Evolutionary conservation across 2,888 invertebrate species (phyloP).

Genomic region (Ctenicera cuprea): DNA sequence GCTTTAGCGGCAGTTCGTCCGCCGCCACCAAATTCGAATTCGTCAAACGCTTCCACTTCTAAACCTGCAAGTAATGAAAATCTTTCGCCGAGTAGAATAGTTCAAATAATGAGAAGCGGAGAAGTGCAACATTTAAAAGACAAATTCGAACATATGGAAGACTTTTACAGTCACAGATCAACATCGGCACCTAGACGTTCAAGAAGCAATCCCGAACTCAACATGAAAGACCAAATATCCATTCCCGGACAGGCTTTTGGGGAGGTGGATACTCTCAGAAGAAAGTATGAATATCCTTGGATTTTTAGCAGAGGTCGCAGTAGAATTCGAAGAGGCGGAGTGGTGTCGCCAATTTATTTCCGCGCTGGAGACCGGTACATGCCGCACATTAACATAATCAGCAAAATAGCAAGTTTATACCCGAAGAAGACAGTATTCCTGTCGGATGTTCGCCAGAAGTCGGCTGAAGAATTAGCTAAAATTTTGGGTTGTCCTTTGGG

Average conservation of each 20-base stretch:
- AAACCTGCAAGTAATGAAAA: slow-evolving; percentile 37
- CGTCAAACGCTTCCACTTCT: not conserved
- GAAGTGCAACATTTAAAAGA: slow-evolving; percentile 86
- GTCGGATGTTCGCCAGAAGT: slow-evolving; percentile 58
- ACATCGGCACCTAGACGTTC: slow-evolving; percentile 75
- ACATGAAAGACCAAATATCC: slow-evolving; percentile 74
- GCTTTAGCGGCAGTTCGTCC: slow-evolving; percentile 12
- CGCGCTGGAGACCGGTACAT: slow-evolving; percentile 84
- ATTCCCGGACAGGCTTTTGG: slow-evolving; percentile 72
- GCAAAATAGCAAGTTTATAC: slow-evolving; percentile 82
- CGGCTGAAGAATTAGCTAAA: slow-evolving; percentile 67
- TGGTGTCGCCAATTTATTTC: slow-evolving; percentile 80
- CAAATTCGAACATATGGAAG: slow-evolving; percentile 84
- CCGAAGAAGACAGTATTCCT: slow-evolving; percentile 64
- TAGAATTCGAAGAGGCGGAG: slow-evolving; percentile 72
- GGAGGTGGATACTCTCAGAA: slow-evolving; percentile 78
- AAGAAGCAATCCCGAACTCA: slow-evolving; percentile 87
- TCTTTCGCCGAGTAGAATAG: not conserved
- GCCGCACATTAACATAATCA: slow-evolving; percentile 94
- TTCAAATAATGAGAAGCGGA: slow-evolving; percentile 73
- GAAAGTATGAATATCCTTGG: slow-evolving; percentile 76
- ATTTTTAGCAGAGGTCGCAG: slow-evolving; percentile 73
- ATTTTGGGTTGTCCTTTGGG: slow-evolving; percentile 74
- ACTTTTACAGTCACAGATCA: slow-evolving; percentile 68
- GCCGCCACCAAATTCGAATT: slow-evolving; percentile 18